Conservation (phyloP, 2,888 invertebrate species). For the Punctoribates punctum region DNA sequence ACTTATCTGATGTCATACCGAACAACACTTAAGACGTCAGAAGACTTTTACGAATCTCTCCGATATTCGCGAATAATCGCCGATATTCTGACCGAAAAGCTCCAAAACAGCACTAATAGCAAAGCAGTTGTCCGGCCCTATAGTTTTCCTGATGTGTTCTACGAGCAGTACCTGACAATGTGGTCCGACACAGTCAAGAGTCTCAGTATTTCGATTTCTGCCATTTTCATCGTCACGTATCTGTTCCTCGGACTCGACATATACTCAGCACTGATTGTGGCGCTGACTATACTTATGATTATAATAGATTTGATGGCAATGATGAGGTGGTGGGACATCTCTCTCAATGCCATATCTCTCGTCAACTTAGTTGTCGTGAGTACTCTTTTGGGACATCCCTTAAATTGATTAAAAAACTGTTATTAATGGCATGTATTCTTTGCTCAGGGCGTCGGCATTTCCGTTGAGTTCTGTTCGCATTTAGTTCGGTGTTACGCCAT, state of each 20-base stretch:
- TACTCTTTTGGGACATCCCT: slow-evolving; percentile 15
- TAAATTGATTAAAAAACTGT: slow-evolving; percentile 11
- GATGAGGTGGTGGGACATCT: slow-evolving; percentile 58
- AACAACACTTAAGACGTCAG: slow-evolving; percentile 69
- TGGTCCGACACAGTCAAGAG: slow-evolving; percentile 55
- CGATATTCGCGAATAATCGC: slow-evolving; percentile 70
- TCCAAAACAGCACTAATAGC: slow-evolving; percentile 53
- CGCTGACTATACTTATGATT: slow-evolving; percentile 56
- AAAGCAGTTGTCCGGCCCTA: slow-evolving; percentile 52
- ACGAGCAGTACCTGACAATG: slow-evolving; percentile 59
- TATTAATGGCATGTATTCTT: slow-evolving; percentile 28
- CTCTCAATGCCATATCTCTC: slow-evolving; percentile 59
- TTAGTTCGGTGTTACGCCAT: slow-evolving; percentile 85
- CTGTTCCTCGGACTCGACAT: slow-evolving; percentile 57
- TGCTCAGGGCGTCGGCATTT: slow-evolving; percentile 87
- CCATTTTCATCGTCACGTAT: slow-evolving; percentile 56
- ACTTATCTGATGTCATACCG: slow-evolving; percentile 89
- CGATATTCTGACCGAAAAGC: slow-evolving; percentile 67
- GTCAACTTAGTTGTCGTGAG: slow-evolving; percentile 61
- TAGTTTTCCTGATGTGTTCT: slow-evolving; percentile 59
- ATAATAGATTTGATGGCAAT: slow-evolving; percentile 57
- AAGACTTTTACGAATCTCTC: slow-evolving; percentile 78
- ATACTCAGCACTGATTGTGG: slow-evolving; percentile 55
- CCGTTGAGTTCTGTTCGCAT: slow-evolving; percentile 98
- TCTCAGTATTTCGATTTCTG: slow-evolving; percentile 54